Evolutionary conservation across 2,113 vertebrate genomes (phyloP).

Genomic region (Menidia beryllina): DNA sequence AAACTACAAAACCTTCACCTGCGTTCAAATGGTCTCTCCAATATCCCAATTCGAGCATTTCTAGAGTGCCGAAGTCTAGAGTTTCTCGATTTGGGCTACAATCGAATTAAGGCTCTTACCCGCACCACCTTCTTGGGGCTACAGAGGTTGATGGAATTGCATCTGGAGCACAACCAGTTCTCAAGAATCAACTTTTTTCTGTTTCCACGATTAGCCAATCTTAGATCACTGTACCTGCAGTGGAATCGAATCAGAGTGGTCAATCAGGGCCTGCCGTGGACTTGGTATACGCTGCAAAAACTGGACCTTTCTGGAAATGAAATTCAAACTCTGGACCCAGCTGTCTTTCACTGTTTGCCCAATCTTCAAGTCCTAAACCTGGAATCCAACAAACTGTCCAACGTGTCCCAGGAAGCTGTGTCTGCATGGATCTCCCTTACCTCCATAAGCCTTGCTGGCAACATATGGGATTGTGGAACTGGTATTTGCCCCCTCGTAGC

Average conservation of each 20-base stretch:
- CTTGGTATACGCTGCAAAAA: slow-evolving; percentile 97
- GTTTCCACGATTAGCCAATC: slow-evolving; percentile 95
- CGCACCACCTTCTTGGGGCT: slow-evolving; percentile 96
- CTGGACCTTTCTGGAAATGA: slow-evolving; percentile 98
- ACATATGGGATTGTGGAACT: slow-evolving; percentile 96
- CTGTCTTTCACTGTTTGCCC: slow-evolving; percentile 96
- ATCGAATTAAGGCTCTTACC: slow-evolving; percentile 93
- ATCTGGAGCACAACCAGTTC: slow-evolving; percentile 98
- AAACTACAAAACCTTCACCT: slow-evolving; percentile 96
- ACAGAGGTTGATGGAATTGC: slow-evolving; percentile 94
- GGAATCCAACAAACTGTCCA: slow-evolving; percentile 98
- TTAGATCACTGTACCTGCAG: slow-evolving; percentile 94
- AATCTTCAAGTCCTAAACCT: slow-evolving; percentile 96
- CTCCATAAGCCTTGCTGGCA: slow-evolving; percentile 94
- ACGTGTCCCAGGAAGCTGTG: slow-evolving; percentile 95
- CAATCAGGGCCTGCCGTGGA: slow-evolving; percentile 96
- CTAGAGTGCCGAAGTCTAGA: slow-evolving; percentile 97
- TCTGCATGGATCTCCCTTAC: slow-evolving; percentile 96
- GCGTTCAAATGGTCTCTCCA: slow-evolving; percentile 93
- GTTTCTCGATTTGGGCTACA: slow-evolving; percentile 97
- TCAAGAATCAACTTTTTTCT: slow-evolving; percentile 98
- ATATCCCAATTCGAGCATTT: slow-evolving; percentile 93
- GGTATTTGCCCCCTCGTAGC: slow-evolving; percentile 94
- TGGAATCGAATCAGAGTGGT: slow-evolving; percentile 97
- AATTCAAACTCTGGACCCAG: slow-evolving; percentile 92